Evolutionary conservation across 1,140 invertebrate species (phyloP).

Genomic region (Steinernema khuongi): DNA sequence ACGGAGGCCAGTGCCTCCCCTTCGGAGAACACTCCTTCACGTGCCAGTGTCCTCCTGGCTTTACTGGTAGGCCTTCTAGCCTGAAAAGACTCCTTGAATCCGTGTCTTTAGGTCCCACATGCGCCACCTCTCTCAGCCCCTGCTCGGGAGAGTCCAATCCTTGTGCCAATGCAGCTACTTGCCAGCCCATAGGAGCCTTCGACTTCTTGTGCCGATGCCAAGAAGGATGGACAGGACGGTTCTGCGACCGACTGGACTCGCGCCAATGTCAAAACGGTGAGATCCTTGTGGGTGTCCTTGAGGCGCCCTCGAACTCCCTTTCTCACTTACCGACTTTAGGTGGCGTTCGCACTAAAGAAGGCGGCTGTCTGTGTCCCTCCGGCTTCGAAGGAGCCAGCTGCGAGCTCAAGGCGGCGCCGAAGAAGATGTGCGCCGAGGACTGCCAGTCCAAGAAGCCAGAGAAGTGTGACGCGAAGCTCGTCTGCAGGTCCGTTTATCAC

Average conservation of each 20-base stretch:
- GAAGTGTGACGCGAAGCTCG: no score
- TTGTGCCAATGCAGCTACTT: neutral
- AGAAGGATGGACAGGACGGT: neutral
- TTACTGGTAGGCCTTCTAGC: no score
- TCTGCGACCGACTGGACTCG: neutral
- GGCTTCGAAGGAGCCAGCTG: neutral
- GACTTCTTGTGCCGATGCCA: neutral
- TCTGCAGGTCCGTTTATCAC: neutral
- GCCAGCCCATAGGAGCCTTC: neutral
- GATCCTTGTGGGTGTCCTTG: neutral
- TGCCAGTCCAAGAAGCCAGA: no score
- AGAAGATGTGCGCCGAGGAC: no score
- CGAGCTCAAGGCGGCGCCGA: neutral
- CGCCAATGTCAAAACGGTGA: constrained; percentile 5
- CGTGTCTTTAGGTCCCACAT: no score
- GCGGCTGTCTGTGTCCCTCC: neutral
- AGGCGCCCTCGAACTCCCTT: neutral
- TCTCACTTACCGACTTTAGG: neutral
- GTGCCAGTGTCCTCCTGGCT: neutral
- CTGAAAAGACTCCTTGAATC: no score
- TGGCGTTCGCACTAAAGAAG: neutral
- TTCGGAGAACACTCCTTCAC: neutral
- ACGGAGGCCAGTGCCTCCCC: neutral
- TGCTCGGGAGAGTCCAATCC: neutral
- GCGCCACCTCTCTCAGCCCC: neutral